Evolutionary conservation across 2,888 invertebrate genomes (phyloP), one percentile per base, ranked within the genome.

Genomic region (Cataglyphis altisquamis): DNA sequence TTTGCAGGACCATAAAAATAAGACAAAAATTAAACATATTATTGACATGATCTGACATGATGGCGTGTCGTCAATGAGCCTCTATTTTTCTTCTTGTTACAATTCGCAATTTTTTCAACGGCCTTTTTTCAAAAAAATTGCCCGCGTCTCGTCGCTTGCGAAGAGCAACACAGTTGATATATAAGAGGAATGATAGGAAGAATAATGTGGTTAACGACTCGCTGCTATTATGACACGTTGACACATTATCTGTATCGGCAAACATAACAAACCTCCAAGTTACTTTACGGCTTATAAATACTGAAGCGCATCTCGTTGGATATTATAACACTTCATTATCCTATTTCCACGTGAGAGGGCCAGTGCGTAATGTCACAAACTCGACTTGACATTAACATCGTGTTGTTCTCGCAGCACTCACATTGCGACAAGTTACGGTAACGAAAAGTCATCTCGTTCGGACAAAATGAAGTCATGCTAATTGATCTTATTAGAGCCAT

Each of bases 161-260:
- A 72, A 66, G 72, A 75, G 62, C 25, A 80, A 55, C 10, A n/a
- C 66, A 32, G 67, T 25, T 36, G 41, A 25, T 1, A 36, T n/a
- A 52, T 52, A 62, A 18, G 68, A 64, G 21, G 15, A 3, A 21
- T 36, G 57, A 29, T n/a, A n/a, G 67, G 36, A 77, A 25, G 36
- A 29, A 60, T 70, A 72, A 70, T n/a, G n/a, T 80, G 36, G 25
- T 80, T 80, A 70, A 80, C 36, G 60, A 78, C 70, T 70, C 55
- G 36, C 18, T 25, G 36, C 45, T 80, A n/a, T 60, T 45, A 68
- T 12, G 10, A 18, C 25, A 18, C 25, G 25, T 39, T 41, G 67
- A 67, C 32, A 67, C 32, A 55, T 78, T 78, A 78, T 72, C n/a
- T 80, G 41, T 68, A 48, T 45, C n/a, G 32, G 60, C 36, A 36